Conservation (phyloP, 1,140 invertebrate genomes). For the Drosophila kanapiae region DNA sequence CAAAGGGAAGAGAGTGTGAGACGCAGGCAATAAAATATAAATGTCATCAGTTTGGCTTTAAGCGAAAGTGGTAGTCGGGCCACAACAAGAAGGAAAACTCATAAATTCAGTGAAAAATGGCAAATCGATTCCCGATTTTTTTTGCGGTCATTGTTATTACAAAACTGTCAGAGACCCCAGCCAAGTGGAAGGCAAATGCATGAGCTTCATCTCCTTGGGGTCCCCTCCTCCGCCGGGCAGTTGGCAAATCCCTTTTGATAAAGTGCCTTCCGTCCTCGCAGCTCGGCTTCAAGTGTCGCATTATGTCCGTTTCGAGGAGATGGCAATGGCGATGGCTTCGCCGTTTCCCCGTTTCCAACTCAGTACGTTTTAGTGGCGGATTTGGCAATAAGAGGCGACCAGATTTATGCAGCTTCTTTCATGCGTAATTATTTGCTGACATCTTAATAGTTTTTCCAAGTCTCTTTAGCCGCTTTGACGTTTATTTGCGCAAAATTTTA, state of each 20-base stretch:
- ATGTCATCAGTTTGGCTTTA: constrained; percentile 38
- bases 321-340: constrained; percentile 54
- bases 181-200: constrained; percentile 53
- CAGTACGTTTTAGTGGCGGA: constrained; percentile 76
- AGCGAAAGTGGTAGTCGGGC: constrained; percentile 32
- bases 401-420: constrained; percentile 75
- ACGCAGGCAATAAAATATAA: constrained; percentile 64
- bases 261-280: constrained; percentile 63
- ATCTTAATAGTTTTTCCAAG: constrained; percentile 78
- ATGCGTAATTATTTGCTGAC: constrained; percentile 83
- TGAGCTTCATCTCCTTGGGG: constrained; percentile 4
- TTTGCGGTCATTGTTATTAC: constrained; percentile 79
- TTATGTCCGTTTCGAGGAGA: constrained; percentile 71
- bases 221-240: constrained; percentile 13
- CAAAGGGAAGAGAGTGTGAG: constrained; percentile 18
- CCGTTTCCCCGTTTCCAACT: constrained; percentile 50
- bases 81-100: constrained; percentile 53
- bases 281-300: constrained; percentile 68
- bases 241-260: constrained; percentile 80
- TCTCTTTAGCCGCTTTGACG: constrained; percentile 44
- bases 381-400: constrained; percentile 66
- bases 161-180: constrained; percentile 66
- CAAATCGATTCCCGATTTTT: constrained; percentile 72
- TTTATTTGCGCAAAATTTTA: constrained; percentile 33
- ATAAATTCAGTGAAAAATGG: constrained; percentile 81